phyloP scores from a whole-genome alignment of 53 echinoderm and acorn worm species.

The Mesocentrotus franciscanus region DNA sequence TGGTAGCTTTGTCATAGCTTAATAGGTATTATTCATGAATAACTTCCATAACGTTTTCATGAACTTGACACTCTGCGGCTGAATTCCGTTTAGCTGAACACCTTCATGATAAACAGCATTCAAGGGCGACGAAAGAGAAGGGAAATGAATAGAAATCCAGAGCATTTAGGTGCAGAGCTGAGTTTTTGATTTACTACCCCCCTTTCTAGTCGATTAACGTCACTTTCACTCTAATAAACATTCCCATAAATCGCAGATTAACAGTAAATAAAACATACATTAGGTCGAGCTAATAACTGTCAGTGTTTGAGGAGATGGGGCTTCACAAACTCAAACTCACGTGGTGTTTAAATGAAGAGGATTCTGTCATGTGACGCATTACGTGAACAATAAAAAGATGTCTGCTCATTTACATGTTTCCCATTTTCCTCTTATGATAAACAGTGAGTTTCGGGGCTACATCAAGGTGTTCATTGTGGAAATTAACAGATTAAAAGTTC shows the following conservation, averaged over 20 bases:
- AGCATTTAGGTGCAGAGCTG: background rate
- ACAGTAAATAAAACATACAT: constrained; percentile 59
- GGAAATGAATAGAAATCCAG: background rate
- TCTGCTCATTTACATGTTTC: background rate
- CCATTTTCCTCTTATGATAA: too few relatives aligned
- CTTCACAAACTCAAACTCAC: background rate
- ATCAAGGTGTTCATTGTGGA: too few relatives aligned
- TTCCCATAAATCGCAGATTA: constrained; percentile 42
- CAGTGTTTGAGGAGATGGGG: background rate
- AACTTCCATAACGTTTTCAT: too few relatives aligned
- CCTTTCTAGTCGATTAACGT: constrained; percentile 30
- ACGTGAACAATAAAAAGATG: background rate
- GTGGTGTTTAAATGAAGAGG: background rate
- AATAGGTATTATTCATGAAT: too few relatives aligned
- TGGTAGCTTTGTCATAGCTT: too few relatives aligned
- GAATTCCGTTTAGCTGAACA: background rate
- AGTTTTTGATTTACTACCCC: background rate
- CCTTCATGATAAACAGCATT: background rate
- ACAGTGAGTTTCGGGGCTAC: too few relatives aligned
- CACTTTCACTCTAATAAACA: constrained; percentile 51
- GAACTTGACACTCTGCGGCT: background rate
- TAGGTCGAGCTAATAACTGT: constrained; percentile 43
- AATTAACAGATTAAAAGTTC: too few relatives aligned
- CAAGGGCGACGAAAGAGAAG: background rate
- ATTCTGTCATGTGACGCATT: background rate